Conservation (phyloP, 2,888 invertebrate species). For the Megastigmus dorsalis region DNA sequence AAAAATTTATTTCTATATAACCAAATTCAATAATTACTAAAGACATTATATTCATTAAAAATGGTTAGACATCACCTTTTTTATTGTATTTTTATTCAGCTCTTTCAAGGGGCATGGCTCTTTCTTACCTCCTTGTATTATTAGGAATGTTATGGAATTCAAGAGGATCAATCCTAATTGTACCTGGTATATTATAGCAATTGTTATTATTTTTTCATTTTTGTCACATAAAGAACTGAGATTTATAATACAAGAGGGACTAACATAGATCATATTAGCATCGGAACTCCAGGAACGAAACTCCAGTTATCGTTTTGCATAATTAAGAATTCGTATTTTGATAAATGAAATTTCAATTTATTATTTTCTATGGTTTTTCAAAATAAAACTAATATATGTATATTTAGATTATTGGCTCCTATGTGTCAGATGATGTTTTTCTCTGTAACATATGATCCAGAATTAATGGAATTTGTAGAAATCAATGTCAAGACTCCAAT, state of each 20-base stretch:
- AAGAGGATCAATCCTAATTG: constrained; percentile 81
- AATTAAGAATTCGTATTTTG: constrained; percentile 79
- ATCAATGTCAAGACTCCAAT: constrained; percentile 94
- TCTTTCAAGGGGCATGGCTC: constrained; percentile 91
- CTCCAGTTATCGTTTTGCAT: constrained; percentile 96
- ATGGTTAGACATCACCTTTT: constrained; percentile 88
- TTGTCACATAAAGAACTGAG: constrained; percentile 98
- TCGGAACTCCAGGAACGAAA: constrained; percentile 98
- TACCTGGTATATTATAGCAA: constrained; percentile 85
- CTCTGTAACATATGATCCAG: constrained; percentile 95
- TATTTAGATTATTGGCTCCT: constrained; percentile 78
- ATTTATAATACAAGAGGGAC: constrained; percentile 90
- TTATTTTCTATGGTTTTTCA: too few species aligned
- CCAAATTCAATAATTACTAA: constrained; percentile 23
- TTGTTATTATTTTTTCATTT: constrained; percentile 92
- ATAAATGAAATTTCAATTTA: background rate
- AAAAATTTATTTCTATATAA: constrained; percentile 15
- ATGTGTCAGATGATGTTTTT: constrained; percentile 98
- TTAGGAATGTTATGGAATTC: constrained; percentile 84
- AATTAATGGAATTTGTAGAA: constrained; percentile 97
- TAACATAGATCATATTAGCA: constrained; percentile 93
- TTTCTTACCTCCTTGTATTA: constrained; percentile 87
- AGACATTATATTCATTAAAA: constrained; percentile 42
- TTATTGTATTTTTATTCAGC: constrained; percentile 99
- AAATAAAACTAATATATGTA: too few species aligned